Conservation (phyloP, 2,888 invertebrate genomes). For the Pristionchus mayeri region DNA sequence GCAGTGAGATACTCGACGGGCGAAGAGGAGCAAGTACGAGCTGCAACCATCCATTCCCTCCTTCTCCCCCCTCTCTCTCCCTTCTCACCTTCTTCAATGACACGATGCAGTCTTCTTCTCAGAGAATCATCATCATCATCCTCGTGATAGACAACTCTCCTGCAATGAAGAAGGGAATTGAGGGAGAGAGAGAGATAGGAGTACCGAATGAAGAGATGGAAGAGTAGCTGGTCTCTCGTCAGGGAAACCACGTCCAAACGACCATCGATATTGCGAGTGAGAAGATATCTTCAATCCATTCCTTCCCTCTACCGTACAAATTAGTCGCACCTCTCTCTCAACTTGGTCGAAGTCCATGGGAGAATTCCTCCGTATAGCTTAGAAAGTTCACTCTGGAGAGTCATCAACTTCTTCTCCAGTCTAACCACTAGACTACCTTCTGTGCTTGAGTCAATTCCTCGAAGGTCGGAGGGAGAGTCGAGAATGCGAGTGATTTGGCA, state of each 20-base stretch:
- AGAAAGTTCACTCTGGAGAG: not conserved
- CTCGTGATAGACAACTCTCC: slow-evolving; percentile 3
- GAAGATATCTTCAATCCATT: slow-evolving; percentile 17
- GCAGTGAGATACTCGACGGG: slow-evolving; percentile 38
- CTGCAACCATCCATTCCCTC: not conserved
- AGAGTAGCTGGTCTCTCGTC: slow-evolving; percentile 28
- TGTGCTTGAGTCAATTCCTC: not conserved
- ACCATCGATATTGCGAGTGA: not conserved
- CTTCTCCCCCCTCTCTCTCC: not conserved
- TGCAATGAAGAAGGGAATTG: not conserved
- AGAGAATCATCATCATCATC: slow-evolving; percentile 27
- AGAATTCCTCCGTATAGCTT: slow-evolving; percentile 20
- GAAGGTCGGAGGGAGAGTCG: not conserved
- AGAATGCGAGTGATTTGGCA: not conserved
- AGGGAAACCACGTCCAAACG: not conserved
- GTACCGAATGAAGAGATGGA: slow-evolving; percentile 42
- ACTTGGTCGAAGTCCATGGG: slow-evolving; percentile 12
- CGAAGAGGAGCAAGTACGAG: not conserved
- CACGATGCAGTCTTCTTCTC: slow-evolving; percentile 17
- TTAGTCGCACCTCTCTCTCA: slow-evolving; percentile 28
- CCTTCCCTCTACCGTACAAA: not conserved
- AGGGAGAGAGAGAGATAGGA: not conserved
- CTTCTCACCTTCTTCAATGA: not conserved
- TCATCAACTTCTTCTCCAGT: not conserved
- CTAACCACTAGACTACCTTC: not conserved